phyloP scores from a whole-genome alignment of 2,797 vertebrate genomes.

The Chloroceryle amazona region DNA sequence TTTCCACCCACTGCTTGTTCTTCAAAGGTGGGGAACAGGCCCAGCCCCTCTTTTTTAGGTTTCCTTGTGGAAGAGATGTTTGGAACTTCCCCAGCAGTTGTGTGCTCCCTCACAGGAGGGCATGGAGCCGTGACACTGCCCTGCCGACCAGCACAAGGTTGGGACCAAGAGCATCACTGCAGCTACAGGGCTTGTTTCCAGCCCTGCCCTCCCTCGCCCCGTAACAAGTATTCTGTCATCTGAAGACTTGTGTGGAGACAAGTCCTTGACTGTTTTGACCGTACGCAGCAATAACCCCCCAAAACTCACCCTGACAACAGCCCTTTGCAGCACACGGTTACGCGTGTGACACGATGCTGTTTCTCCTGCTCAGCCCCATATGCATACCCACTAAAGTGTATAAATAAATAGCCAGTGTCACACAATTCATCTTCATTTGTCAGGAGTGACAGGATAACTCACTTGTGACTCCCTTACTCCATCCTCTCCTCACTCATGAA shows the following conservation, averaged over 20 bases:
- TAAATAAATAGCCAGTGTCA: constrained; percentile 45
- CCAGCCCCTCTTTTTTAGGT: no score
- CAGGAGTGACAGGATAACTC: constrained; percentile 64
- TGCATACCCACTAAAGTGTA: not conserved
- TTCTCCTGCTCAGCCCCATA: not conserved
- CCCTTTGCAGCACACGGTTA: not conserved
- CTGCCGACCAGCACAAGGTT: not conserved
- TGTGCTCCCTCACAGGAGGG: not conserved
- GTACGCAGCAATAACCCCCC: not conserved
- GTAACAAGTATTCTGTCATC: not conserved
- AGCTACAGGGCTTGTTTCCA: not conserved
- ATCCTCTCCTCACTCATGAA: constrained; percentile 46
- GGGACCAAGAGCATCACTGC: not conserved
- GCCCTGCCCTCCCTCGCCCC: not conserved
- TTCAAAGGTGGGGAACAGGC: not conserved
- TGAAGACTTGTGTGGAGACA: not conserved
- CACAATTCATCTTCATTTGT: constrained; percentile 73
- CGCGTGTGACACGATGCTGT: rapidly evolving
- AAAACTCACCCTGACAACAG: not conserved
- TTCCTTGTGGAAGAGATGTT: no score
- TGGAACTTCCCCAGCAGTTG: no score
- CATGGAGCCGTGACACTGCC: not conserved
- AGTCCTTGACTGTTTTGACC: not conserved
- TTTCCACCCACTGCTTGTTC: not conserved
- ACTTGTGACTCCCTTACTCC: constrained; percentile 49